phyloP scores from a whole-genome alignment of 2,797 vertebrate genomes.

The Dermochelys coriacea region DNA sequence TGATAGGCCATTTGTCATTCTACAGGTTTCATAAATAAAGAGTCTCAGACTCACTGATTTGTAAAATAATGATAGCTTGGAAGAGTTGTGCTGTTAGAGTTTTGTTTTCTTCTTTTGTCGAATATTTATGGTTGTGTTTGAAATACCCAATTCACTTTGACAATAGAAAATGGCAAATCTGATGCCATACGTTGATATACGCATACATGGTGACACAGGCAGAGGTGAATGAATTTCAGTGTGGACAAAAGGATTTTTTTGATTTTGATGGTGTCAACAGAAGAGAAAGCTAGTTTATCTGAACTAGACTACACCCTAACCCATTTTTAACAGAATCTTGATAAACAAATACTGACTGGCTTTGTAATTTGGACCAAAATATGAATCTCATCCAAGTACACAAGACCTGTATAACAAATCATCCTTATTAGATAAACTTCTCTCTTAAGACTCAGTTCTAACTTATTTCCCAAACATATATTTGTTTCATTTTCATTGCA shows the following conservation, averaged over 20 bases:
- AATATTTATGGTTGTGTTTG: not conserved
- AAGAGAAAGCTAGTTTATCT: not conserved
- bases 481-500: not conserved
- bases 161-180: not conserved
- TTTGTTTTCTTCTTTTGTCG: accelerated
- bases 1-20: not conserved
- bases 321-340: not conserved
- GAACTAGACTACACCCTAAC: not conserved
- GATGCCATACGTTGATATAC: not conserved
- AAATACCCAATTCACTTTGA: not conserved
- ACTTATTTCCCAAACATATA: not conserved
- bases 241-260: not conserved
- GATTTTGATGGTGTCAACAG: not conserved
- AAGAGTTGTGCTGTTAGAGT: not conserved
- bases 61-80: slow-evolving; percentile 1
- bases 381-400: not conserved
- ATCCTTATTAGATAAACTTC: not conserved
- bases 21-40: not conserved
- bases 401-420: not conserved
- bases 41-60: not conserved
- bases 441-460: not conserved
- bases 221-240: not conserved
- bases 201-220: not conserved
- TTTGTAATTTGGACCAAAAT: not conserved
- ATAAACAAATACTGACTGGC: not conserved